Base-by-base conservation (phyloP, 2,888 invertebrate genomes). In the Cataglyphis cursor region DNA sequence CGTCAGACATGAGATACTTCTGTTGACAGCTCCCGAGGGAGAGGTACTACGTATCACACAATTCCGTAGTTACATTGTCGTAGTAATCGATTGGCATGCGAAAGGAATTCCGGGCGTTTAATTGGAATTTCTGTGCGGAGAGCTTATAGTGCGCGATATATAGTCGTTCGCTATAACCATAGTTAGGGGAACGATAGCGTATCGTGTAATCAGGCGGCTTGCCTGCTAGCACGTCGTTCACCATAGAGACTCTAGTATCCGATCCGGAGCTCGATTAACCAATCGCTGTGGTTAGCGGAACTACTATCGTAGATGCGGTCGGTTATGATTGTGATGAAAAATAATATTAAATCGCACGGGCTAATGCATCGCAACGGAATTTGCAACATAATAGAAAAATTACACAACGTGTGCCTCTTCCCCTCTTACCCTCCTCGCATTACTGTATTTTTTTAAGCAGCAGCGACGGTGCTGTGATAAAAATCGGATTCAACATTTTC, bases 41-140 rank as follows among this genome's bases (percentile, higher is more conserved):
- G 41, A 9, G n/a, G 12, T 54, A 51, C n/a, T 21, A 54, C 68
- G 41, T n/a, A 35, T 35, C n/a, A 15, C 51, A 48, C 65, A 48
- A 44, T 54, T 66, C 35, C 66, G 66, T 41, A 66, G 54, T 78
- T 21, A 68, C 41, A 68, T 68, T 41, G 54, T 28, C 76, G 54
- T 48, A 48, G 51, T 76, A 76, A 76, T 76, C 76, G 70, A 78
- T 78, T 57, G 76, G 68, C 76, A 68, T 15, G 76, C 68, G 57
- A 68, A 78, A 78, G 76, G 76, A 78, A 78, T 78, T 68, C 68
- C 68, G 41, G 41, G 21, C 76, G 68, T 78, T 78, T 78, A 78
- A 78, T 78, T 78, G 76, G 76, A 78, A 78, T 78, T 70, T 78
- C 57, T 70, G 54, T 31, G 31, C 41, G 57, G 68, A 68, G 57